phyloP scores from a whole-genome alignment of 2,888 invertebrate species.

The Cantharis rustica region DNA sequence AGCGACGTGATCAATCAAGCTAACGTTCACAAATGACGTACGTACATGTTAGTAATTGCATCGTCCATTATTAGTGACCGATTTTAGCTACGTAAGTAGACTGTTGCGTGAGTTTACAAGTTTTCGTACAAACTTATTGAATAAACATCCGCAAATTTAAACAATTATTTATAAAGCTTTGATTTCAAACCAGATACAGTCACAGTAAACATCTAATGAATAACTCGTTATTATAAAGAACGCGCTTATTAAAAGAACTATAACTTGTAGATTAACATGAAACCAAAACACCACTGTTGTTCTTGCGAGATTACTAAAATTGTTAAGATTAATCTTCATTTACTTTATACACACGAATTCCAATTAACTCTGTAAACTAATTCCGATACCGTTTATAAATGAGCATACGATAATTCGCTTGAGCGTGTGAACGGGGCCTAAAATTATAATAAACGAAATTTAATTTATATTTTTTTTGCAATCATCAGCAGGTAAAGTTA shows the following conservation, averaged over 20 bases:
- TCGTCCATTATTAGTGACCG: constrained; percentile 37
- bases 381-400: background rate
- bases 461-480: background rate
- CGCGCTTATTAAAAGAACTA: background rate
- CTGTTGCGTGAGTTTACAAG: constrained; percentile 24
- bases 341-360: background rate
- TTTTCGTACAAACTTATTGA: constrained; percentile 20
- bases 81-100: constrained; percentile 28
- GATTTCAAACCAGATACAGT: constrained; percentile 20
- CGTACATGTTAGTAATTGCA: constrained; percentile 34
- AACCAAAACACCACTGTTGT: background rate
- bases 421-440: background rate
- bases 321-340: background rate
- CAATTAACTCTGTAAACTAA: background rate
- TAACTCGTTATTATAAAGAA: background rate
- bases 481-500: background rate
- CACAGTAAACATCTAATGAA: constrained; percentile 12
- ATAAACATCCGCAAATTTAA: constrained; percentile 30
- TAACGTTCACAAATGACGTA: constrained; percentile 39
- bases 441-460: background rate
- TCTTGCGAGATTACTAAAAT: background rate
- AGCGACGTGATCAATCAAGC: constrained; percentile 41
- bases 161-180: constrained; percentile 24
- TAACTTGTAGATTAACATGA: background rate
- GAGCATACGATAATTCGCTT: background rate